phyloP scores from a whole-genome alignment of 1,140 invertebrate species.

The Nasonia longicornis region DNA sequence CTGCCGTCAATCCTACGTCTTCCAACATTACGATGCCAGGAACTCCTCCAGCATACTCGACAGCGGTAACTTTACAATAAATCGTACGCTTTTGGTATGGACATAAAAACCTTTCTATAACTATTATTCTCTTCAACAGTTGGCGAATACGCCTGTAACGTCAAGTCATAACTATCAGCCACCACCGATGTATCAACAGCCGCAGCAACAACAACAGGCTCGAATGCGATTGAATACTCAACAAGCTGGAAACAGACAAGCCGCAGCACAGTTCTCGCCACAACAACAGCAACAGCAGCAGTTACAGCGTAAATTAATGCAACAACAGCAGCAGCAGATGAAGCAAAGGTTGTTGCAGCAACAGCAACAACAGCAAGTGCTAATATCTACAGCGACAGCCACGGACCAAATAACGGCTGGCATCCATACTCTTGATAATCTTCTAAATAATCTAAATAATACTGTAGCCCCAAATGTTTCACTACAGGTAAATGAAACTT shows the following conservation, averaged over 20 bases:
- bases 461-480: constrained; percentile 87
- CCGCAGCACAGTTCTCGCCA: constrained; percentile 58
- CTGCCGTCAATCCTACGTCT: constrained; percentile 75
- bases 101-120: not conserved
- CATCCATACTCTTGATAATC: constrained; percentile 81
- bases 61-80: constrained; percentile 69
- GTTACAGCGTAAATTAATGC: constrained; percentile 59
- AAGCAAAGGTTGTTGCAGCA: constrained; percentile 75
- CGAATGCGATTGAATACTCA: constrained; percentile 63
- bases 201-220: constrained; percentile 61
- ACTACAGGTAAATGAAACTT: constrained; percentile 68
- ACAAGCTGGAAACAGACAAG: constrained; percentile 57
- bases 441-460: constrained; percentile 77
- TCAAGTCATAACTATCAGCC: constrained; percentile 67
- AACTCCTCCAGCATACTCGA: constrained; percentile 76
- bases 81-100: not conserved
- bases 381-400: constrained; percentile 75
- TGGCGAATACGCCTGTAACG: constrained; percentile 64
- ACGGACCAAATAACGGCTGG: constrained; percentile 73
- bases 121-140: constrained; percentile 51
- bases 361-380: constrained; percentile 79
- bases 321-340: constrained; percentile 68
- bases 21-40: constrained; percentile 72
- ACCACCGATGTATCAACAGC: constrained; percentile 65
- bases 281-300: constrained; percentile 64